These are phyloP conservation scores for Listronotus oregonensis DNA, from an alignment of 1,140 invertebrate genomes.

Conservation along the genomic window DNA sequence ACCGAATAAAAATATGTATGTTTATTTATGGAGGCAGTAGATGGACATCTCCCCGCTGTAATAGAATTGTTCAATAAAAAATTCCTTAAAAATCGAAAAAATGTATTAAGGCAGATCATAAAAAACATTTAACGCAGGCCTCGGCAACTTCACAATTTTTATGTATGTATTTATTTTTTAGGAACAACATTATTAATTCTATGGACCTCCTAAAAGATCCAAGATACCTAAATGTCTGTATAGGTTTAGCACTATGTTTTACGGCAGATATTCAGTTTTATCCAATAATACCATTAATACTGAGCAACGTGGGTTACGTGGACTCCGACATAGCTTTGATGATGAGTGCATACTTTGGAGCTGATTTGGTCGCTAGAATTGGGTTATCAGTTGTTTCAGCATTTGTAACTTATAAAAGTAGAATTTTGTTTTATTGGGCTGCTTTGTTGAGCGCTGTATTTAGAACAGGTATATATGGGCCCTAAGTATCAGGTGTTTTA, in stretches of 20 bases:
- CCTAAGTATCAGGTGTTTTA: no score
- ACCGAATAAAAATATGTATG: no score
- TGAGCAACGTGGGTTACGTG: background rate
- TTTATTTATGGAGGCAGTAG: no score
- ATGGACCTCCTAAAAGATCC: slow-evolving; percentile 4
- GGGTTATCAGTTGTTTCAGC: slow-evolving; percentile 1
- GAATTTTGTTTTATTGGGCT: slow-evolving; percentile 10
- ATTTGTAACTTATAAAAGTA: slow-evolving; percentile 1
- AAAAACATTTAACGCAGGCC: no score
- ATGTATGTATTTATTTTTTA: slow-evolving; percentile 11
- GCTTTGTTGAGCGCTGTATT: slow-evolving; percentile 11
- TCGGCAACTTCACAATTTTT: no score
- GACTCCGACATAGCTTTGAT: slow-evolving; percentile 3
- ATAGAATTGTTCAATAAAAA: no score
- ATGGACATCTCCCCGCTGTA: no score
- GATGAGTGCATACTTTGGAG: slow-evolving; percentile 12
- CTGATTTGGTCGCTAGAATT: slow-evolving; percentile 12
- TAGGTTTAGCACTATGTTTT: slow-evolving; percentile 9
- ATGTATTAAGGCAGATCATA: no score
- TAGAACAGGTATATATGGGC: slow-evolving; percentile 4
- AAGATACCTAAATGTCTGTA: slow-evolving; percentile 9
- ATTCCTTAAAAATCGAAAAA: no score
- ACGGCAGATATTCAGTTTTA: slow-evolving; percentile 9
- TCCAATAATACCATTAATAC: slow-evolving; percentile 9
- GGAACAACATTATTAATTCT: background rate